phyloP scores from a whole-genome alignment of 2,797 vertebrate species.

The Enteromius trimaculatus region DNA sequence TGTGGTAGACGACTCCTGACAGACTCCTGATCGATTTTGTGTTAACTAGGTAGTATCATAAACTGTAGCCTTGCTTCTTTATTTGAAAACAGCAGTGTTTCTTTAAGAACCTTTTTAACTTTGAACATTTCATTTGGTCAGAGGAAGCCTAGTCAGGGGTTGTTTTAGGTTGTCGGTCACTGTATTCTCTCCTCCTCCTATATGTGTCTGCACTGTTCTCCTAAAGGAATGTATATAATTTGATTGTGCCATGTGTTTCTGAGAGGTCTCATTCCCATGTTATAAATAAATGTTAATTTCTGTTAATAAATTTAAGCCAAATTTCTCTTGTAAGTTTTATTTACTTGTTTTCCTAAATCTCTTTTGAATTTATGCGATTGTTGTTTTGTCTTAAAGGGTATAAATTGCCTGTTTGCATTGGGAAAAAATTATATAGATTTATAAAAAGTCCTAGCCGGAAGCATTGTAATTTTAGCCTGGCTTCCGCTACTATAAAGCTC shows the following conservation, averaged over 20 bases:
- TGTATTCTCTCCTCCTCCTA: constrained; percentile 69
- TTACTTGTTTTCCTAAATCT: background rate
- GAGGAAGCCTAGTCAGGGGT: constrained; percentile 71
- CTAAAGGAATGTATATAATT: constrained; percentile 88
- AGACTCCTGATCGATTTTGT: constrained; percentile 79
- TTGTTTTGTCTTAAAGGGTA: background rate
- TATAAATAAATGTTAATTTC: constrained; percentile 79
- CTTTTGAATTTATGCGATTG: background rate
- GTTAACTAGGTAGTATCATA: constrained; percentile 74
- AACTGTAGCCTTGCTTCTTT: constrained; percentile 58
- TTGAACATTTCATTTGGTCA: constrained; percentile 66
- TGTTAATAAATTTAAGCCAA: constrained; percentile 84
- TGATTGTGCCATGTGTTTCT: constrained; percentile 91
- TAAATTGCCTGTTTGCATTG: background rate
- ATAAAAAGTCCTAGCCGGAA: background rate
- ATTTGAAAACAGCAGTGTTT: constrained; percentile 84
- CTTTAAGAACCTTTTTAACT: constrained; percentile 84
- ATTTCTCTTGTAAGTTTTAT: constrained; percentile 13
- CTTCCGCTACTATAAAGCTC: no score
- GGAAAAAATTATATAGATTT: background rate
- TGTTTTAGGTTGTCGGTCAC: constrained; percentile 72
- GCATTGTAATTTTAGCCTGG: background rate
- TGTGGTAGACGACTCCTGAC: constrained; percentile 82
- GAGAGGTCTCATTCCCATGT: constrained; percentile 81
- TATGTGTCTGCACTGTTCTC: constrained; percentile 78